A percentile compares a stretch with the other conserved stretches of the same genome.
phyloP scores from a whole-genome alignment of 1,140 invertebrate species.

The Drosophila cardini region DNA sequence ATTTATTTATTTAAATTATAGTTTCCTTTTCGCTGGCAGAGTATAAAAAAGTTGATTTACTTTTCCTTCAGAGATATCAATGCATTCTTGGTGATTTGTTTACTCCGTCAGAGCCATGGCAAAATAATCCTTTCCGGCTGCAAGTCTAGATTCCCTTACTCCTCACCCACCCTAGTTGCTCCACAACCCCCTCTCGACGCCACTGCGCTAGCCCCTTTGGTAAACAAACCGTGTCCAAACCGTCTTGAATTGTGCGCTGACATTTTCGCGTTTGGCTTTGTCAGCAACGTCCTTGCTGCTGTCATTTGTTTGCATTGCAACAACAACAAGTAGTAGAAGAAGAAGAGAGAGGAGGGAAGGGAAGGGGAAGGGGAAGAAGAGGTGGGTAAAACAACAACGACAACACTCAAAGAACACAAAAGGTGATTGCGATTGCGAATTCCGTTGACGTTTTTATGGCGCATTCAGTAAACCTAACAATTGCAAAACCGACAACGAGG shows the following conservation, averaged over 20 bases:
- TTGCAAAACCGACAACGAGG: constrained; percentile 45
- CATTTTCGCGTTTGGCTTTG: constrained; percentile 80
- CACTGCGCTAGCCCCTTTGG: background rate
- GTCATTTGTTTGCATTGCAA: constrained; percentile 78
- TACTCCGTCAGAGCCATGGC: constrained; percentile 38
- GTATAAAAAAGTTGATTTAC: background rate
- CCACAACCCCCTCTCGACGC: background rate
- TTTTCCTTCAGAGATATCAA: background rate
- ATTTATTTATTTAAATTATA: too few species aligned
- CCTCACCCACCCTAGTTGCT: constrained; percentile 19
- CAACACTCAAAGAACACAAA: constrained; percentile 75
- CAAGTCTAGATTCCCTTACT: constrained; percentile 39
- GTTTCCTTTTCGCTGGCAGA: too few species aligned
- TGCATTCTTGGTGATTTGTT: constrained; percentile 41
- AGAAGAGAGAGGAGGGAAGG: too few species aligned
- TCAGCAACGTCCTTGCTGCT: constrained; percentile 81
- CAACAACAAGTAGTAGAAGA: constrained; percentile 29
- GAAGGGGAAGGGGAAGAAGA: constrained; percentile 17
- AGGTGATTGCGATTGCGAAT: constrained; percentile 82
- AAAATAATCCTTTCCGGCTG: constrained; percentile 77
- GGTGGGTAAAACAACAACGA: constrained; percentile 13
- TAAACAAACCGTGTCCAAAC: background rate
- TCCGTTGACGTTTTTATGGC: constrained; percentile 82
- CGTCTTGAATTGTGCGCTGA: constrained; percentile 63
- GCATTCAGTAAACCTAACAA: constrained; percentile 78